Evolutionary conservation across 2,113 vertebrate genomes (phyloP), one percentile per base, ranked within the genome.

Genomic region (Cettia cetti): DNA sequence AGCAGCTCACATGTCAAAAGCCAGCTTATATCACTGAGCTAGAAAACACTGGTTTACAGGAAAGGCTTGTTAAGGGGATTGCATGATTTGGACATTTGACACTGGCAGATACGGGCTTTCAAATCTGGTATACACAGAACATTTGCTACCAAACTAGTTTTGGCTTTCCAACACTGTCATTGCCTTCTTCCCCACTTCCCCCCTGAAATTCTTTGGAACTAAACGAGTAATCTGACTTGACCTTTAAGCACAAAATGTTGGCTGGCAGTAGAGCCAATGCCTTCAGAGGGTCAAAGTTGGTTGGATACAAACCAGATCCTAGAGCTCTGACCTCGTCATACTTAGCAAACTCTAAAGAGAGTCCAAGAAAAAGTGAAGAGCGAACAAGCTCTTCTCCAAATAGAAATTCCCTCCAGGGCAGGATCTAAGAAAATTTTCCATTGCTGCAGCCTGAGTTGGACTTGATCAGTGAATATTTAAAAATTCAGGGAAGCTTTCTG

Each of bases 371-470:
- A 92, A 90, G 50, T 19, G 64, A 96, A 93, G 52, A 75, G 37
- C 5, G 59, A 95, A 80, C 40, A 68, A 40, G 23, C 24, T 77
- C 72, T 71, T 86, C 68, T 86, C 76, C 82, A 93, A 78, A 81
- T 4, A 95, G 30, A 92, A 87, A 92, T 89, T 91, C 61, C 37
- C 69, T 92, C 40, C 69, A 84, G 72, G 86, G 76, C 26, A 93
- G 76, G 88, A 90, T 83, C 90, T 86, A 72, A 87, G 72, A 92
- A 82, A 92, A 71, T 13, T 93, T 94, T 95, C 90, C 93, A 93
- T 72, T 91, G 45, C 80, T 92, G 37, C 11, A 86, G 60, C 40
- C 60, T 60, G 37, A 64, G 35, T 71, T 96, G 80, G 76, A 92
- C 44, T 40, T 84, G 56, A 65, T 68, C 80, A 79, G 56, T 30